Conservation (phyloP, 1,140 invertebrate species). For the Antheraea pernyi region DNA sequence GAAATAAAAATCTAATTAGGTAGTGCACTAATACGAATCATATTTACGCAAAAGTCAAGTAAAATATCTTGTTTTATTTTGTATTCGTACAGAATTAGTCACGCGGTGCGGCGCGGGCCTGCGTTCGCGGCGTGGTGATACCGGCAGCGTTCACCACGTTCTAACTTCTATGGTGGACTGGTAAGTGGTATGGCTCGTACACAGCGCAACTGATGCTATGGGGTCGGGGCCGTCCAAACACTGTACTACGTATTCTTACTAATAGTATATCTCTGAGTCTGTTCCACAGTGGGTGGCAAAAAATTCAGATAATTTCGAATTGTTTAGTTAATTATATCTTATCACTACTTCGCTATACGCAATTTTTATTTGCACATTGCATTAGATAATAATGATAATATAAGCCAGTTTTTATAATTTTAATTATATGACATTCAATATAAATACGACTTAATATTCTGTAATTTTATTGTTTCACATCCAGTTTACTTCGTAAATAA, state of each 20-base stretch:
- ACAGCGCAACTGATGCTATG: constrained; percentile 48
- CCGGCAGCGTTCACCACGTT: constrained; percentile 46
- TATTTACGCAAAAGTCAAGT: neutral
- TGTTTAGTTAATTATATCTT: neutral
- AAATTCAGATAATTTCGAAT: neutral
- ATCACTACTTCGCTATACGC: neutral
- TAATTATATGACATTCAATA: no score
- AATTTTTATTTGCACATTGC: neutral
- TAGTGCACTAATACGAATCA: neutral
- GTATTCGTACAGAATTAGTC: neutral
- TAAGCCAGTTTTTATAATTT: no score
- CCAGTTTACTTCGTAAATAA: no score
- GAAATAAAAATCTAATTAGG: neutral
- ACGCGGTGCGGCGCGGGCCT: constrained; percentile 14
- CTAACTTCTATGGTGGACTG: constrained; percentile 49
- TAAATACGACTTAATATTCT: no score
- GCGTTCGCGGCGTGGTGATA: constrained; percentile 14
- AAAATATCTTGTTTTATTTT: constrained; percentile 9
- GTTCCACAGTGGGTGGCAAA: neutral
- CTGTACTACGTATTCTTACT: constrained; percentile 35
- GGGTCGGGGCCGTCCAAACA: constrained; percentile 58
- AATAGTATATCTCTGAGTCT: constrained; percentile 24
- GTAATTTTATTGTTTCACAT: no score
- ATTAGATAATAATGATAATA: neutral
- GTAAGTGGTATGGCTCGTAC: constrained; percentile 21